phyloP scores from a whole-genome alignment of 2,113 vertebrate genomes.

The Datnioides undecimradiatus region DNA sequence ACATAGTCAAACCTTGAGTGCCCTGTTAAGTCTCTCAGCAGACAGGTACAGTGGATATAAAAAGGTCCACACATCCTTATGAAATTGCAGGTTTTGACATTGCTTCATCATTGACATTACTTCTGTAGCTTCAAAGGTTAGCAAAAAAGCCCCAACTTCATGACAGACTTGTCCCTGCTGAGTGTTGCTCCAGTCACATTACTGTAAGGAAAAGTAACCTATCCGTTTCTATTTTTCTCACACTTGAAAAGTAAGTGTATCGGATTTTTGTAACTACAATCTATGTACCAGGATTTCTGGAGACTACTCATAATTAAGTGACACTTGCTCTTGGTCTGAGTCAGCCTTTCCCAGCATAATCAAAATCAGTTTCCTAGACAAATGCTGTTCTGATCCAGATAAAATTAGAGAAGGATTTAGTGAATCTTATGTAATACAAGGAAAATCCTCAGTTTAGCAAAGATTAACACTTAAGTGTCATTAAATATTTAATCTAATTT shows the following conservation, averaged over 20 bases:
- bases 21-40: background rate
- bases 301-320: background rate
- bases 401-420: conserved; percentile 34
- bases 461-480: conserved; percentile 18
- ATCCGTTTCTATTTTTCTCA: conserved; percentile 3
- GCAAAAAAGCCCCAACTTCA: conserved; percentile 9
- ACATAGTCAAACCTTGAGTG: background rate
- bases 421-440: conserved; percentile 17
- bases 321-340: background rate
- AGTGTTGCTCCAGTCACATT: background rate
- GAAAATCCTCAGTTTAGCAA: conserved; percentile 1
- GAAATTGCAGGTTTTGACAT: too few relatives aligned
- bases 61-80: too few relatives aligned
- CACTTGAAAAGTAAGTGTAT: background rate
- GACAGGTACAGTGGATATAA: too few relatives aligned
- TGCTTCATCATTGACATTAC: too few relatives aligned
- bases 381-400: conserved; percentile 33
- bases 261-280: background rate
- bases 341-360: conserved; percentile 25
- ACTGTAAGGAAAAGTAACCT: background rate
- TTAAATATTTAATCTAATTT: background rate
- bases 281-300: background rate
- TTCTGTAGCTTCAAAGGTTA: background rate
- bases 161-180: conserved; percentile 18
- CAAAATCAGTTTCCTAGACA: conserved; percentile 33